phyloP scores from a whole-genome alignment of 1,140 invertebrate species.

The Tyrophagus putrescentiae region DNA sequence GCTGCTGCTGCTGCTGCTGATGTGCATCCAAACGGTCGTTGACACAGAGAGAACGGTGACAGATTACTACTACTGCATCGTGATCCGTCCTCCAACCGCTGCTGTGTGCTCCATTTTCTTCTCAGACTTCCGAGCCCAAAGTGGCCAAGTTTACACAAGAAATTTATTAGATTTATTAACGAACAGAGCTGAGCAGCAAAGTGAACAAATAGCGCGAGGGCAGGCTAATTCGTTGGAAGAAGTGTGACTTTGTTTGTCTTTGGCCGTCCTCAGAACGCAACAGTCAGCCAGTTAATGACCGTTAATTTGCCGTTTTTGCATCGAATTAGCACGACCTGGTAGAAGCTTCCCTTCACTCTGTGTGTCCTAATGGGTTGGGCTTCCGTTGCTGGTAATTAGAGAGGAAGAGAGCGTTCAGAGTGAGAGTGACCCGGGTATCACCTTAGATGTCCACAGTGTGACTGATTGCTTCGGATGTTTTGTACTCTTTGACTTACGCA shows the following conservation, averaged over 20 bases:
- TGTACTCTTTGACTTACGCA: too few relatives aligned
- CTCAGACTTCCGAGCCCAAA: too few relatives aligned
- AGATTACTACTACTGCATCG: background rate
- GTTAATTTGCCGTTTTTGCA: slow-evolving; percentile 12
- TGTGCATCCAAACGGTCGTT: too few relatives aligned
- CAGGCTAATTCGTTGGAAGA: slow-evolving; percentile 12
- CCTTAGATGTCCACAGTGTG: too few relatives aligned
- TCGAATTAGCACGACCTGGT: background rate
- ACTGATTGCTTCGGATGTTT: too few relatives aligned
- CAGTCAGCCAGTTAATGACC: background rate
- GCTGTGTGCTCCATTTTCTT: too few relatives aligned
- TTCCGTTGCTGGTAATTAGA: background rate
- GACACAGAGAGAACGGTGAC: background rate
- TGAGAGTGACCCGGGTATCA: background rate
- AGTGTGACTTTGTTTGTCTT: slow-evolving; percentile 12
- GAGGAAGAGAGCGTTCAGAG: background rate
- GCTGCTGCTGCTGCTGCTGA: too few relatives aligned
- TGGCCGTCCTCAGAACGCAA: background rate
- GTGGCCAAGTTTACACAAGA: slow-evolving; percentile 8
- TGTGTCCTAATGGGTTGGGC: slow-evolving; percentile 7
- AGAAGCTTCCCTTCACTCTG: too few relatives aligned
- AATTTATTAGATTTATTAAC: slow-evolving; percentile 8
- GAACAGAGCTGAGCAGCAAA: too few relatives aligned
- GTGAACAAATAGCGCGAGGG: too few relatives aligned
- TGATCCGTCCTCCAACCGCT: background rate